phyloP scores from a whole-genome alignment of 2,888 invertebrate genomes.

The Andrena chrysosceles region DNA sequence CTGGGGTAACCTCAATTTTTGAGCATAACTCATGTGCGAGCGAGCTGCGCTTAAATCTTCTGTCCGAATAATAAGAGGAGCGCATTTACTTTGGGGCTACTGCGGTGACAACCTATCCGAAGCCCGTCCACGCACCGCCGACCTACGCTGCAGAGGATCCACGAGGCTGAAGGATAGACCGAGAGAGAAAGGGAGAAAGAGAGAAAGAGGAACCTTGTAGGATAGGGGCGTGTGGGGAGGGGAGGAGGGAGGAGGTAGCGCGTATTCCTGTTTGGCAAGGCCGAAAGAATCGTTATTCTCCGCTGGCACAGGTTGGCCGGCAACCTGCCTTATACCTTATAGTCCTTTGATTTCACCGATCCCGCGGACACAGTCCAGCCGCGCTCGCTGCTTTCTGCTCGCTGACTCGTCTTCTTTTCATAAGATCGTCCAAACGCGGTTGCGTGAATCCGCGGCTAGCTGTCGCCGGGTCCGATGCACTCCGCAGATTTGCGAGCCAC shows the following conservation, averaged over 20 bases:
- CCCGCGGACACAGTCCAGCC: constrained; percentile 56
- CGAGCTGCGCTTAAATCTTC: constrained; percentile 80
- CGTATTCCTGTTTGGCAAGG: constrained; percentile 79
- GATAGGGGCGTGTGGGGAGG: neutral
- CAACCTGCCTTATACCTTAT: constrained; percentile 66
- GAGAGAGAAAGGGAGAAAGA: constrained; percentile 29
- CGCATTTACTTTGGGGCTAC: constrained; percentile 80
- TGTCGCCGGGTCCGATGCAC: constrained; percentile 2
- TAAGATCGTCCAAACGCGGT: constrained; percentile 56
- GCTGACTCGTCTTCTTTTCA: constrained; percentile 61
- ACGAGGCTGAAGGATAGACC: constrained; percentile 30
- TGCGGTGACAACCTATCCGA: constrained; percentile 80
- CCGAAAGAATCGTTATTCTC: constrained; percentile 80
- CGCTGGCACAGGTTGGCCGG: constrained; percentile 67
- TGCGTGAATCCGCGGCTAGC: constrained; percentile 32
- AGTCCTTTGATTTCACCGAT: constrained; percentile 78
- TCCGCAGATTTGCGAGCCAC: constrained; percentile 20
- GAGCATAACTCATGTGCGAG: constrained; percentile 81
- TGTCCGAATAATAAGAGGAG: constrained; percentile 81
- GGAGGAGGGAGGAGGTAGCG: constrained; percentile 42
- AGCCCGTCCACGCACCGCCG: constrained; percentile 66
- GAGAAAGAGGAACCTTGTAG: constrained; percentile 21
- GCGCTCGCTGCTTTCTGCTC: constrained; percentile 40
- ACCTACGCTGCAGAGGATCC: constrained; percentile 58
- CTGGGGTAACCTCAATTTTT: constrained; percentile 78